Base-by-base conservation (phyloP, 2,113 vertebrate species). In the Kryptolebias marmoratus region DNA sequence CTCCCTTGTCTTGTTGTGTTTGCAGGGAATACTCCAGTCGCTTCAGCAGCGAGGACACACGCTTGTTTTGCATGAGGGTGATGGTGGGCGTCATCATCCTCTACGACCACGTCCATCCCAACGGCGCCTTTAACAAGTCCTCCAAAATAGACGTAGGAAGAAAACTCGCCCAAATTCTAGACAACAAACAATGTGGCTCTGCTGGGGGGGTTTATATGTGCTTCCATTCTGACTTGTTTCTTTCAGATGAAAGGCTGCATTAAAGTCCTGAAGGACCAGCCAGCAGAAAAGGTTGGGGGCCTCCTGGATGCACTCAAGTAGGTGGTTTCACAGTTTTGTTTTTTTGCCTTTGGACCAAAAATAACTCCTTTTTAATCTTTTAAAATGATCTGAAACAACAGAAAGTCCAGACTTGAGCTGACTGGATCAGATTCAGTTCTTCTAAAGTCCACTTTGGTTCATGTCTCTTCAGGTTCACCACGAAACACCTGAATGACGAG, bases 21-120 rank as follows among this genome's bases (percentile, higher is more conserved):
- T 86, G 16, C 77, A 99, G 97, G 73, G 97, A 99, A 75, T 99
- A 99, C 81, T 94, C 96, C 1, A 97, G 96, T 83, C 93, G 97
- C 67, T 99, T 99, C 83, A 98, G 95, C 72, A 98, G 96, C 45
- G 97, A 98, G 79, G 97, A 98, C 83, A 98, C 97, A 0, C 93
- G 98, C 52, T 90, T 99, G 92, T 99, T 99, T 87, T 99, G 97
- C 91, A 98, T 98, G 97, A 90, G 97, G 87, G 97, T 99, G 49
- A 99, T 99, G 97, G 97, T 99, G 39, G 97, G 97, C 0, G 97
- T 99, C 82, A 98, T 99, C 84, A 99, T 99, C 85, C 96, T 99
- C 8, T 99, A 99, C 0, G 97, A 98, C 91, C 97, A 99, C 0
- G 97, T 99, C 32, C 97, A 99, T 88, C 97, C 97, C 4, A 97